A percentile compares a stretch with the other conserved stretches of the same genome.
Evolutionary conservation across 2,888 invertebrate species (phyloP).

Genomic region (Vandiemenella viatica): DNA sequence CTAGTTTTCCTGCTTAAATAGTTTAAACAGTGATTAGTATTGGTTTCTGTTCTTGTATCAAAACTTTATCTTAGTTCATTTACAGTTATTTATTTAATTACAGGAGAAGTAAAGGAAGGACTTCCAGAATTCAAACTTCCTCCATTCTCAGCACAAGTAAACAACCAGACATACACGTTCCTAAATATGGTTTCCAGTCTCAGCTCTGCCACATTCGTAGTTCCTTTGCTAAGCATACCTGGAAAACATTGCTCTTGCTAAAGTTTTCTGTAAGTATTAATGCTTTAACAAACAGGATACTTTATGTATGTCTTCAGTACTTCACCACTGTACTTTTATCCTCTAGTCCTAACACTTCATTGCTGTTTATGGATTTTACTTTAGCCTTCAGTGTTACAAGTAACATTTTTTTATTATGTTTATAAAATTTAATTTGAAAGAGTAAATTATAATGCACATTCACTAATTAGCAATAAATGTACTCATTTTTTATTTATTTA

Average conservation of each 20-base stretch:
- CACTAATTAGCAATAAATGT: no score
- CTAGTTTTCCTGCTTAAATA: not conserved
- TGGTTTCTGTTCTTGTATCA: slow-evolving; percentile 2
- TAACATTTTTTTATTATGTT: no score
- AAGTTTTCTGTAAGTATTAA: slow-evolving; percentile 44
- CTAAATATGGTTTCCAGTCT: slow-evolving; percentile 41
- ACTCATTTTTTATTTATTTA: no score
- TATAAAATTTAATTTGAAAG: no score
- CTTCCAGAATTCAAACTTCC: slow-evolving; percentile 47
- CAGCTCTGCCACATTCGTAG: slow-evolving; percentile 47
- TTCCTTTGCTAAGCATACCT: slow-evolving; percentile 49
- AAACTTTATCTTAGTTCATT: slow-evolving; percentile 2
- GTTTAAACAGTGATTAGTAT: not conserved
- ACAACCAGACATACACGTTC: slow-evolving; percentile 38
- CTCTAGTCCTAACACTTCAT: no score
- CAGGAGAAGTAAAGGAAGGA: slow-evolving; percentile 55
- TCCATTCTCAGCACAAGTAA: slow-evolving; percentile 46
- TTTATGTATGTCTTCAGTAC: no score
- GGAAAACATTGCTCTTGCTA: slow-evolving; percentile 56
- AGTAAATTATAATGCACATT: no score
- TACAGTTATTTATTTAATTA: slow-evolving; percentile 13
- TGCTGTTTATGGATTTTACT: no score
- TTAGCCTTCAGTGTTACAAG: no score
- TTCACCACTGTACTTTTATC: no score
- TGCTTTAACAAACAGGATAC: not conserved